Evolutionary conservation across 2,888 invertebrate genomes (phyloP).

Genomic region (Sicus ferrugineus): DNA sequence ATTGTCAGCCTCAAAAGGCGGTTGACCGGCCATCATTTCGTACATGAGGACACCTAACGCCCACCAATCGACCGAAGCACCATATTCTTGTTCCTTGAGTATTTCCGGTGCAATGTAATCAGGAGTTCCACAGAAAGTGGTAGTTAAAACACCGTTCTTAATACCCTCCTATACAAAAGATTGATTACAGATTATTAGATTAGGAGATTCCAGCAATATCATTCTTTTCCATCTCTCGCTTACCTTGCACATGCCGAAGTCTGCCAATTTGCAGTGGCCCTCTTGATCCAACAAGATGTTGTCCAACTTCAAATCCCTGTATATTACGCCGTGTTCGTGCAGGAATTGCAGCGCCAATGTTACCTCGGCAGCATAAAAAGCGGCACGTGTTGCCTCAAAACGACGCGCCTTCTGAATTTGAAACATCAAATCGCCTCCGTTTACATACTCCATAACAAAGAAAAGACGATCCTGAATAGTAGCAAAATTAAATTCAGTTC

Average conservation of each 20-base stretch:
- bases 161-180: constrained; percentile 58
- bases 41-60: constrained; percentile 97
- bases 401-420: constrained; percentile 98
- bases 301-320: constrained; percentile 98
- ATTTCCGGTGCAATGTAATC: constrained; percentile 99
- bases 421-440: constrained; percentile 98
- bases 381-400: constrained; percentile 94
- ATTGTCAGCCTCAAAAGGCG: constrained; percentile 99
- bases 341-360: constrained; percentile 97
- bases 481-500: not conserved
- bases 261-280: constrained; percentile 92
- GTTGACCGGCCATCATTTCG: constrained; percentile 99
- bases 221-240: constrained; percentile 64
- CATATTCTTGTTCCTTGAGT: constrained; percentile 90
- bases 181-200: too few relatives aligned
- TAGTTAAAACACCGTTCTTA: constrained; percentile 83
- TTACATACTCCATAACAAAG: constrained; percentile 99
- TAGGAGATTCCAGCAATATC: not conserved
- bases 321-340: constrained; percentile 96
- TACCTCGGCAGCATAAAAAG: constrained; percentile 97
- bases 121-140: constrained; percentile 99
- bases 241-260: constrained; percentile 99
- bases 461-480: constrained; percentile 81
- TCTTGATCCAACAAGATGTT: constrained; percentile 97
- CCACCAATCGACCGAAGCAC: constrained; percentile 94